phyloP scores from a whole-genome alignment of 2,888 invertebrate species.

The Mythimna loreyi region DNA sequence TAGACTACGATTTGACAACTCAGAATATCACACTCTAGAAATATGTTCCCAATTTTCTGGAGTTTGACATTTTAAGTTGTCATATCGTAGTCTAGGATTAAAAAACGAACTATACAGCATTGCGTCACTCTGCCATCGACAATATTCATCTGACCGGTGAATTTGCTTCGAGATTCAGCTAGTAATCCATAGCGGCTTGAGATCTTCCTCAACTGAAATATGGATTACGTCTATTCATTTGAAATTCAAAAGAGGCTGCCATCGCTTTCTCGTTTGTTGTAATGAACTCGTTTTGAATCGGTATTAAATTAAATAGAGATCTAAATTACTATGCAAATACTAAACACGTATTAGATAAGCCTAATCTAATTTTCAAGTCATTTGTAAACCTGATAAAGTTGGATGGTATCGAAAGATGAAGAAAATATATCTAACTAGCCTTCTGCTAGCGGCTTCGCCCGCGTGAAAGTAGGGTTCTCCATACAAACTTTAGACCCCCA shows the following conservation, averaged over 20 bases:
- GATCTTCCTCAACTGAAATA: conserved; percentile 76
- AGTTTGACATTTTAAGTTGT: too few relatives aligned
- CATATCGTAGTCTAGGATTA: too few relatives aligned
- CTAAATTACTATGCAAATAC: conserved; percentile 33
- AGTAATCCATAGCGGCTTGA: conserved; percentile 69
- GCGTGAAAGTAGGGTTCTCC: too few relatives aligned
- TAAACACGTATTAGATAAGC: conserved; percentile 27
- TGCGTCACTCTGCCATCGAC: conserved; percentile 40
- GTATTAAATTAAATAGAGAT: conserved; percentile 41
- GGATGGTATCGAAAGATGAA: neutral
- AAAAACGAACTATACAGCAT: too few relatives aligned
- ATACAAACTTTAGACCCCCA: too few relatives aligned
- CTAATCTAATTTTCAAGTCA: conserved; percentile 6
- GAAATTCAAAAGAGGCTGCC: conserved; percentile 79
- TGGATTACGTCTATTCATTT: conserved; percentile 81
- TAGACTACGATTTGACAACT: too few relatives aligned
- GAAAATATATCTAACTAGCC: neutral
- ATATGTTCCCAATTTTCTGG: too few relatives aligned
- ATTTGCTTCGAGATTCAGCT: conserved; percentile 64
- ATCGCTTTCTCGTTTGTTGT: conserved; percentile 76
- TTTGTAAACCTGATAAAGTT: neutral
- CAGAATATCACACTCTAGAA: too few relatives aligned
- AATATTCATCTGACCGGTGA: conserved; percentile 65
- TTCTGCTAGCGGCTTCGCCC: too few relatives aligned
- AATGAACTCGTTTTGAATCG: conserved; percentile 68